Evolutionary conservation across 2,797 vertebrate species (phyloP), one percentile per base, ranked within the genome.

Genomic region (Ispidina lecontei): DNA sequence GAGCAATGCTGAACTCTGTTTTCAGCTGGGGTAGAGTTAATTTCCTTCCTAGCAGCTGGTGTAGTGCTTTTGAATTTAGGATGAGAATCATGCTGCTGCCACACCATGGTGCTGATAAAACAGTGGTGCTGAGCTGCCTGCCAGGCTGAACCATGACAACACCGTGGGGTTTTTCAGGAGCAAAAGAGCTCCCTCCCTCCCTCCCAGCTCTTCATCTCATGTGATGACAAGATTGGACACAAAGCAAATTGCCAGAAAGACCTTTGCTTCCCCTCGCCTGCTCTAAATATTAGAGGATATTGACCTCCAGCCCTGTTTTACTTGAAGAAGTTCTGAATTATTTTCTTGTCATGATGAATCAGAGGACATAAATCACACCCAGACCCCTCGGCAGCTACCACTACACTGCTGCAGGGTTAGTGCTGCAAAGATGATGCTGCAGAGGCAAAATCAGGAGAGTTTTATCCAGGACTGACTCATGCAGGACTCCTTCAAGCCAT

Each of bases 301-400:
- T 91, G 64, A 89, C 71, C 68, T 90, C 41, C 29, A 71, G 49
- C 12, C 46, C n/a, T 47, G 39, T n/a, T 93, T 84, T 60, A 74
- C 77, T 58, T 82, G 72, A 90, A 93, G 28, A 19, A 89, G 37
- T 77, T 90, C 78, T 79, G 60, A 82, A 90, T 87, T 94, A 80
- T 71, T 85, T 91, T 93, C 64, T 62, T 90, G 71, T 39, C 46
- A 20, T 55, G 58, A 71, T 0, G 8, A 83, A 87, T 47, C 65
- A 89, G 69, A 84, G 74, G 85, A 67, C 47, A 91, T 46, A 91
- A 79, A 93, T 87, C 65, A 83, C 64, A 90, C n/a, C 59, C 55
- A 74, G 43, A 47, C 43, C 29, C 59, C 26, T 6, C 3, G 41
- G 64, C 68, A 89, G 68, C 31, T 22, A 22, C 22, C 23, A 20